Conservation (phyloP, 2,888 invertebrate genomes). For the Saturnia pavonia region DNA sequence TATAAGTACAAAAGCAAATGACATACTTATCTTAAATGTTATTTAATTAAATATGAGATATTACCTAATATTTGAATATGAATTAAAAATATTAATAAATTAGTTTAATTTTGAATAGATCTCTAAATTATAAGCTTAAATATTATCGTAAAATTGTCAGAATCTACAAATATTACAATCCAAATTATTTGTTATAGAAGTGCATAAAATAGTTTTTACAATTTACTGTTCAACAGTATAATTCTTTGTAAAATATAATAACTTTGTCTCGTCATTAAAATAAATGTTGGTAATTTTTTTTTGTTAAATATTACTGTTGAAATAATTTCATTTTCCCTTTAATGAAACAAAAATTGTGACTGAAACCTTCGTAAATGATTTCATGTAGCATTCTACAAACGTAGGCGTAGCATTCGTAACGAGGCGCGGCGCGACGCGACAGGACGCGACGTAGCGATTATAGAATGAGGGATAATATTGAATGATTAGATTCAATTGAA, state of each 20-base stretch:
- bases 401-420: neutral
- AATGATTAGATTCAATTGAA: neutral
- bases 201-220: too few species aligned
- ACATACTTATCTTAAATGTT: neutral
- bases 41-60: neutral
- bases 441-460: neutral
- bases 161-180: too few species aligned
- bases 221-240: too few species aligned
- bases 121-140: neutral
- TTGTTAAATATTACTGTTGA: neutral
- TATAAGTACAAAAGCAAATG: neutral
- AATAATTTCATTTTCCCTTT: neutral
- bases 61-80: neutral
- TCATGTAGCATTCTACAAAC: neutral
- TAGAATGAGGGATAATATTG: neutral
- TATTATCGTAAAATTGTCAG: neutral
- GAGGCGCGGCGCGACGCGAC: neutral
- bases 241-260: neutral
- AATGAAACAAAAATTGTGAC: neutral
- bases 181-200: too few species aligned
- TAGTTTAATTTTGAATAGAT: neutral
- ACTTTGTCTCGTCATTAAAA: neutral
- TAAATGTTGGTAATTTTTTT: neutral
- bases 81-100: neutral
- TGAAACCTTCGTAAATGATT: neutral